Percentiles rank a stretch among this genome's conserved stretches.
Evolutionary conservation across 2,888 invertebrate species (phyloP).

Genomic region (Drosophila robusta): DNA sequence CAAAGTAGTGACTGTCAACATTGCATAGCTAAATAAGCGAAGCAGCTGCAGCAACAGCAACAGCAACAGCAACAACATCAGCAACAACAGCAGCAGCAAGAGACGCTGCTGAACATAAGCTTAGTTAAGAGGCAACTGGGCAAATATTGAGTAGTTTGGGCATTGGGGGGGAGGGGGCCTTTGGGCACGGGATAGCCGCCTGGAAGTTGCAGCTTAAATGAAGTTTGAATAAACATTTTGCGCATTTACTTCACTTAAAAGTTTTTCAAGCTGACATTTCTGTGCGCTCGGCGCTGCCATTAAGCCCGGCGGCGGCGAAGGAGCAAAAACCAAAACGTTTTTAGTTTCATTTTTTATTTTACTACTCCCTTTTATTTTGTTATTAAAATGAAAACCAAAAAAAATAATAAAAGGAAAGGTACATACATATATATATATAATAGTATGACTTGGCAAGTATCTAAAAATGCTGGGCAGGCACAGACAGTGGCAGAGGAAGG

Average conservation of each 20-base stretch:
- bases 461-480: slow-evolving; percentile 64
- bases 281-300: slow-evolving; percentile 43
- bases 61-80: no score
- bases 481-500: slow-evolving; percentile 13
- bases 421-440: slow-evolving; percentile 37
- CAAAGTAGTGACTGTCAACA: slow-evolving; percentile 55
- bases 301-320: slow-evolving; percentile 52
- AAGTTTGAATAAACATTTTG: slow-evolving; percentile 82
- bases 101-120: slow-evolving; percentile 69
- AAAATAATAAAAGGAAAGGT: slow-evolving; percentile 10
- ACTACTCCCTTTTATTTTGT: slow-evolving; percentile 39
- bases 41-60: slow-evolving; percentile 10
- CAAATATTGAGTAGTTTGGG: slow-evolving; percentile 10
- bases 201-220: slow-evolving; percentile 72
- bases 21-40: slow-evolving; percentile 48
- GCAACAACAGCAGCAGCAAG: slow-evolving; percentile 29
- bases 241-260: slow-evolving; percentile 81
- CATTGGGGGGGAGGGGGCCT: not conserved
- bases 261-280: slow-evolving; percentile 72
- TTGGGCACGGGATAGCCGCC: slow-evolving; percentile 5
- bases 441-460: slow-evolving; percentile 72
- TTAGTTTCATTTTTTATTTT: slow-evolving; percentile 25
- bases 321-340: slow-evolving; percentile 59
- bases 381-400: slow-evolving; percentile 49
- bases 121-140: slow-evolving; percentile 65